These are phyloP conservation scores for Petrolisthes manimaculis DNA, from an alignment of 2,888 invertebrate genomes.

Conservation along the genomic window DNA sequence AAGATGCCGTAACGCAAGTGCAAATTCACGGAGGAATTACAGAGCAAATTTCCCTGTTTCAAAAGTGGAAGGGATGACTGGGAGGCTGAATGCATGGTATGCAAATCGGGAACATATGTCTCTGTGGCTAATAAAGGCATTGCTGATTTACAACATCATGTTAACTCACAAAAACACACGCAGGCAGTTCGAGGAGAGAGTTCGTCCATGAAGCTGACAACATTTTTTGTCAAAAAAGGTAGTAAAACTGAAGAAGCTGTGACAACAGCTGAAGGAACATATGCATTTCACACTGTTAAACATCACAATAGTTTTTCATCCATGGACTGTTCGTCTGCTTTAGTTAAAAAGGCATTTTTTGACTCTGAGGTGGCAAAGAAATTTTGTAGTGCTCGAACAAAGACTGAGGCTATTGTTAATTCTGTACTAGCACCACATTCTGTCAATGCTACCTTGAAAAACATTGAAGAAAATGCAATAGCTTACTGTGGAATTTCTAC, in stretches of 20 bases:
- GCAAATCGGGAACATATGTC: constrained; percentile 34
- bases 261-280: too few species aligned
- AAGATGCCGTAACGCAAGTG: too few species aligned
- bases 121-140: constrained; percentile 37
- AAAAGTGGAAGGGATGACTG: too few species aligned
- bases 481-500: constrained; percentile 37
- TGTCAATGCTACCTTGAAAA: constrained; percentile 40
- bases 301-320: too few species aligned
- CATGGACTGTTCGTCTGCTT: too few species aligned
- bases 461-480: constrained; percentile 25
- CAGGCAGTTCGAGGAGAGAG: constrained; percentile 33
- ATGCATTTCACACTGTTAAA: too few species aligned
- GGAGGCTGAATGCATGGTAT: constrained; percentile 30
- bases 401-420: constrained; percentile 33
- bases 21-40: too few species aligned
- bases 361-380: constrained; percentile 37
- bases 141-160: constrained; percentile 34
- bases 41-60: too few species aligned
- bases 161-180: constrained; percentile 34
- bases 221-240: too few species aligned
- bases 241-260: too few species aligned
- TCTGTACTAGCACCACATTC: constrained; percentile 35
- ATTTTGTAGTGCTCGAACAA: constrained; percentile 40
- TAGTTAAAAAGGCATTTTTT: constrained; percentile 5
- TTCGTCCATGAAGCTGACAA: too few species aligned